phyloP scores from a whole-genome alignment of 2,113 vertebrate genomes.

The Corythornis madagascariensis region DNA sequence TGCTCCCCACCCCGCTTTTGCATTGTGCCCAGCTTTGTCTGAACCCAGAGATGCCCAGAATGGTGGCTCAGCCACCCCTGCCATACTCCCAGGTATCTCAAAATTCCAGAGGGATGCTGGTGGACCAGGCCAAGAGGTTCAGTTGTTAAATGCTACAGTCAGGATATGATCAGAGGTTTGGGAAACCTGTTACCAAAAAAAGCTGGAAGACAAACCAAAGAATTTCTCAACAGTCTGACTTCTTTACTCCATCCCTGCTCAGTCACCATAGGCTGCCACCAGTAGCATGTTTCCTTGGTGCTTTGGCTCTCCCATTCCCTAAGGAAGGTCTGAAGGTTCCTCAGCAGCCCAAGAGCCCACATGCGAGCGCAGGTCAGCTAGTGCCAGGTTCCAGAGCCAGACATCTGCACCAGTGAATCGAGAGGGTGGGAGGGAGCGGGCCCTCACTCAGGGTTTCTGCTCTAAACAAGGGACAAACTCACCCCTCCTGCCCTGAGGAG shows the following conservation, averaged over 20 bases:
- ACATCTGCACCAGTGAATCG: accelerated
- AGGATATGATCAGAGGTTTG: not conserved
- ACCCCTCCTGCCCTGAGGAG: not conserved
- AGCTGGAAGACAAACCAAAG: not conserved
- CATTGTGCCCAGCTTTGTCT: not conserved
- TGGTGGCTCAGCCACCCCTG: not conserved
- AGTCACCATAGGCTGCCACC: not conserved
- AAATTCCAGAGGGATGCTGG: not conserved
- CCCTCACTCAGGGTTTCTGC: not conserved
- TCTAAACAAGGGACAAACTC: not conserved
- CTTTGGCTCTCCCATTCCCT: not conserved
- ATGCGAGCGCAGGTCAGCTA: accelerated
- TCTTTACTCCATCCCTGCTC: not conserved
- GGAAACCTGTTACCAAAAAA: not conserved
- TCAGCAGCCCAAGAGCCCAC: not conserved
- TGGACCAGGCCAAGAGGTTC: not conserved
- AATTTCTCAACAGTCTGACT: not conserved
- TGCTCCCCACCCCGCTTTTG: not conserved
- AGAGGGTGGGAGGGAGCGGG: not conserved
- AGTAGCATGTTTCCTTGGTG: not conserved
- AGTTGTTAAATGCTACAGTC: not conserved
- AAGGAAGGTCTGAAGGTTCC: not conserved
- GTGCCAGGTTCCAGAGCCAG: not conserved
- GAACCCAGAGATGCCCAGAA: accelerated
- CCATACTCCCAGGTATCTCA: not conserved